Evolutionary conservation across 1,140 invertebrate genomes (phyloP).

Genomic region (Tenebrio molitor): DNA sequence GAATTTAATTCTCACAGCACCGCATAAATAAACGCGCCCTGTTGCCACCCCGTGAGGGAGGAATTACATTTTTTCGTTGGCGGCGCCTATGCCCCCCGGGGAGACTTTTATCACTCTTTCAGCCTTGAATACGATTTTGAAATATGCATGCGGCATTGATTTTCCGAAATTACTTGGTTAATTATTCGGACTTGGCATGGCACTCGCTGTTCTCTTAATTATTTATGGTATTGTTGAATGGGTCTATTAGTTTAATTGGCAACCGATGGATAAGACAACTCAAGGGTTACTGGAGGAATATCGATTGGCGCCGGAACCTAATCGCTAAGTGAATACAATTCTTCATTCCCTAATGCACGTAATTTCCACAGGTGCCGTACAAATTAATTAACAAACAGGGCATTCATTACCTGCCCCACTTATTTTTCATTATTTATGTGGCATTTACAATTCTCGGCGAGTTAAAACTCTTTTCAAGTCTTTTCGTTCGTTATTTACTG

Average conservation of each 20-base stretch:
- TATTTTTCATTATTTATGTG: no score
- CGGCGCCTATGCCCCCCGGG: background rate
- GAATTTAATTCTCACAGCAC: no score
- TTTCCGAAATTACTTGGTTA: background rate
- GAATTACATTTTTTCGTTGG: conserved; percentile 28
- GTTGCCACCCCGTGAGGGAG: background rate
- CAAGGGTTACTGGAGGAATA: background rate
- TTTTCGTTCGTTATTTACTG: no score
- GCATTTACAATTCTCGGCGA: background rate
- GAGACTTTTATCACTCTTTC: conserved; percentile 4
- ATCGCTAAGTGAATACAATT: background rate
- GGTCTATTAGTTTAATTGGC: background rate
- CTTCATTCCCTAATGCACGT: background rate
- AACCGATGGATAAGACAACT: background rate
- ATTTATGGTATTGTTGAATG: background rate
- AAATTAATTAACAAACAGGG: background rate
- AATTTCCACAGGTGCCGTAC: conserved; percentile 3
- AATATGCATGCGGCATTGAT: conserved; percentile 16
- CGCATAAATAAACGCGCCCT: no score
- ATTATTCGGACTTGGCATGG: background rate
- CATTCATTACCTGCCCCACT: no score
- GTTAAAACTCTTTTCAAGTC: background rate
- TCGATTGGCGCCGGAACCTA: no score
- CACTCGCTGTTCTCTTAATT: background rate
- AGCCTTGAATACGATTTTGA: conserved; percentile 15